These are phyloP conservation scores for Grus americana DNA, from an alignment of 2,113 vertebrate species.

Conservation along the genomic window DNA sequence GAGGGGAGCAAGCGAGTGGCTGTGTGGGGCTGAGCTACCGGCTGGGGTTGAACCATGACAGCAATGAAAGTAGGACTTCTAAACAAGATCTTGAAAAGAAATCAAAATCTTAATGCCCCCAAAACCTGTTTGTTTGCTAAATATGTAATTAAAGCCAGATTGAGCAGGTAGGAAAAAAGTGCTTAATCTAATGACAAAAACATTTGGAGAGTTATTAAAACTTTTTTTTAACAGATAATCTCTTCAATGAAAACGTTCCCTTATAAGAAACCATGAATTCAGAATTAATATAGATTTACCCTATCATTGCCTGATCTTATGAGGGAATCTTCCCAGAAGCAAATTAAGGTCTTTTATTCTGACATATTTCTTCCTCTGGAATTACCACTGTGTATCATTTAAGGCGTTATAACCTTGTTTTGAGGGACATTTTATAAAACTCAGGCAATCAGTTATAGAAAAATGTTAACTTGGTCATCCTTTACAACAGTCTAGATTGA, in stretches of 20 bases:
- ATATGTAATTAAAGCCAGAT: not conserved
- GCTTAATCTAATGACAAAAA: not conserved
- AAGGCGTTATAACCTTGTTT: not conserved
- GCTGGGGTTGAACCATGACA: accelerated
- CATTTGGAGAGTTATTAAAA: not conserved
- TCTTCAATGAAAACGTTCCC: not conserved
- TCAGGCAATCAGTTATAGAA: not conserved
- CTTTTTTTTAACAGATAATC: not conserved
- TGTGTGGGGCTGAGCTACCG: not conserved
- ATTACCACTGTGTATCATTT: not conserved
- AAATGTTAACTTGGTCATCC: not conserved
- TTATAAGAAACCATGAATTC: not conserved
- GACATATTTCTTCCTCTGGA: not conserved
- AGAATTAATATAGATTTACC: not conserved
- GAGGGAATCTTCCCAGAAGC: not conserved
- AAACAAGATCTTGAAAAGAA: not conserved
- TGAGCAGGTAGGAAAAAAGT: not conserved
- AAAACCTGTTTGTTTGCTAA: not conserved
- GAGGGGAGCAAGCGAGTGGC: accelerated
- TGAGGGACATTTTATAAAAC: not conserved
- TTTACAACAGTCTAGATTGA: not conserved
- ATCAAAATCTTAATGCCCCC: not conserved
- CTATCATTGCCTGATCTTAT: not conserved
- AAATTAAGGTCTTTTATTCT: not conserved
- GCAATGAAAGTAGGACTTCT: not conserved